Percentiles rank a stretch among this genome's conserved stretches.
Evolutionary conservation across 2,888 invertebrate species (phyloP).

Genomic region (Timema cristinae): DNA sequence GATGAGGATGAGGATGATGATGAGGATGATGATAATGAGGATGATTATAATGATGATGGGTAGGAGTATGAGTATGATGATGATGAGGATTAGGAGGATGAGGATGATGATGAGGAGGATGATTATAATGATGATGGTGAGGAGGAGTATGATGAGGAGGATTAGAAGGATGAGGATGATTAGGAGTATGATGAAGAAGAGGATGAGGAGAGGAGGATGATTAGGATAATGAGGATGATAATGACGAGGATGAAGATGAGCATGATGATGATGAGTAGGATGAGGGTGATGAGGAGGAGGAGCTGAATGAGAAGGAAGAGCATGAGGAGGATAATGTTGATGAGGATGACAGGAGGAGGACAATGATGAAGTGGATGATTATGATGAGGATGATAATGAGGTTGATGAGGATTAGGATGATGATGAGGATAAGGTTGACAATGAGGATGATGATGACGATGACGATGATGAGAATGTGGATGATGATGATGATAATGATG

Average conservation of each 20-base stretch:
- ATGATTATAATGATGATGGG: too few species aligned
- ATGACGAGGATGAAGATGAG: background rate
- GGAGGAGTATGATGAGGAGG: too few species aligned
- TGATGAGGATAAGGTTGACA: conserved; percentile 4
- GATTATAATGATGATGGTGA: too few species aligned
- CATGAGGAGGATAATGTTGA: conserved; percentile 5
- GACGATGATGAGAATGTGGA: background rate
- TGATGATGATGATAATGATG: too few species aligned
- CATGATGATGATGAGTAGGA: background rate
- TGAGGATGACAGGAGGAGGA: background rate
- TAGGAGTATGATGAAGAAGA: background rate
- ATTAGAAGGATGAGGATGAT: too few species aligned
- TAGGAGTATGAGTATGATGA: too few species aligned
- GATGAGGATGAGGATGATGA: too few species aligned
- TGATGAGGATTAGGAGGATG: too few species aligned
- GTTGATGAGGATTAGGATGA: conserved; percentile 3
- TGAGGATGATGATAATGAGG: too few species aligned
- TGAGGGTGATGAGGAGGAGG: background rate
- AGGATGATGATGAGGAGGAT: too few species aligned
- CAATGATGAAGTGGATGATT: background rate
- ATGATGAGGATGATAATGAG: too few species aligned
- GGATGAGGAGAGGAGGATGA: background rate
- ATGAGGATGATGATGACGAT: conserved; percentile 12
- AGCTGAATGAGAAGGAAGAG: background rate
- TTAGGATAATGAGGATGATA: background rate